These are phyloP conservation scores for Glaucomys volans DNA, from an alignment of 2,113 vertebrate genomes.

Conservation along the genomic window DNA sequence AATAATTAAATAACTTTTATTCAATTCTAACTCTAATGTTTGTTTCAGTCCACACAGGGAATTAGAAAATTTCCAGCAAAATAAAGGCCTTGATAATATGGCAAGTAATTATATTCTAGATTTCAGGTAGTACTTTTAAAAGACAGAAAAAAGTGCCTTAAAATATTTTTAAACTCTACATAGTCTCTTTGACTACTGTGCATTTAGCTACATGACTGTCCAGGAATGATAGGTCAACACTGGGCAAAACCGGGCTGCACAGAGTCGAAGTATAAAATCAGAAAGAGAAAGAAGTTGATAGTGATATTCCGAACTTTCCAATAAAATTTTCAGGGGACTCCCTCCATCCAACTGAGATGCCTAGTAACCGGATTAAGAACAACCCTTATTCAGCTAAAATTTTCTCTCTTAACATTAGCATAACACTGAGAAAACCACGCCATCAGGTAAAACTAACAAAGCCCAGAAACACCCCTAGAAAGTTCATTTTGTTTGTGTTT, in stretches of 20 bases:
- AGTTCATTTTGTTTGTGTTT: background rate
- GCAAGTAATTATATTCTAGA: background rate
- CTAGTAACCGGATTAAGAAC: background rate
- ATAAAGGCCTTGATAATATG: conserved; percentile 50
- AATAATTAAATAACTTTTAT: conserved; percentile 14
- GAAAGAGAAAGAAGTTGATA: background rate
- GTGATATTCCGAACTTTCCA: background rate
- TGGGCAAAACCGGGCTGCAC: background rate
- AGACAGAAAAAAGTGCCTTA: too few relatives aligned
- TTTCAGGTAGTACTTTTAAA: conserved; percentile 22
- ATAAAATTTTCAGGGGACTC: conserved; percentile 12
- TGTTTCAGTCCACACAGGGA: background rate
- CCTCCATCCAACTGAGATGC: background rate
- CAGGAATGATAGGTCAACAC: background rate
- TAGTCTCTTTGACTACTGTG: background rate
- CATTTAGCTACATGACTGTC: background rate
- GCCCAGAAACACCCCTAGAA: background rate
- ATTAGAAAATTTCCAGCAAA: conserved; percentile 17
- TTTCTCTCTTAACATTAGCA: background rate
- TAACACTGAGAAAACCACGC: conserved; percentile 27
- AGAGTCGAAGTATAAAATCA: background rate
- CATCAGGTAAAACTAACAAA: background rate
- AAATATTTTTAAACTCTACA: conserved; percentile 49
- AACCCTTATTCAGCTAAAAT: background rate
- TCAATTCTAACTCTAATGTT: conserved; percentile 30